Evolutionary conservation across 2,797 vertebrate genomes (phyloP).

Genomic region (Myiotriccus ornatus): DNA sequence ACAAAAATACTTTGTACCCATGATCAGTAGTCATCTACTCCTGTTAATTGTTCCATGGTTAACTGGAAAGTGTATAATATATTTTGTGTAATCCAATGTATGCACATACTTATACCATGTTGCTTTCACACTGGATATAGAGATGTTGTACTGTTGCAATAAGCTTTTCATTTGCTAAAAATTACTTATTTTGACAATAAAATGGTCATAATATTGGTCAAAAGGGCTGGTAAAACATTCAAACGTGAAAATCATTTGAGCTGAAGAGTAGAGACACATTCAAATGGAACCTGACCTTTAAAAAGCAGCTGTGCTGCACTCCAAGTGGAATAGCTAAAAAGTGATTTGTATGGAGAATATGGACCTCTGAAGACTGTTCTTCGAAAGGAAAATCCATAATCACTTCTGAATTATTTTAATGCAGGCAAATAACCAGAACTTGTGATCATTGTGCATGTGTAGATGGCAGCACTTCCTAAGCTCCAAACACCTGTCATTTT

Average conservation of each 20-base stretch:
- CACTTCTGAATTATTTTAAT: not conserved
- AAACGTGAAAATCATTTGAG: not conserved
- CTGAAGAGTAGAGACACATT: not conserved
- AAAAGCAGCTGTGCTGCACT: constrained; percentile 40
- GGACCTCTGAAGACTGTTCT: not conserved
- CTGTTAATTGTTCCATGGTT: constrained; percentile 56
- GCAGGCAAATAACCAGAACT: not conserved
- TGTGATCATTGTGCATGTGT: not conserved
- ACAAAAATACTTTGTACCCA: constrained; percentile 68
- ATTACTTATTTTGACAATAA: constrained; percentile 51
- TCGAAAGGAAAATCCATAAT: not conserved
- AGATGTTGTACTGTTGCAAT: constrained; percentile 56
- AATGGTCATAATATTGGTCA: constrained; percentile 30
- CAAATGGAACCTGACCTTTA: not conserved
- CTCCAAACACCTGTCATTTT: not conserved
- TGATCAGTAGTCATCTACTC: constrained; percentile 39
- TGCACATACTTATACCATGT: constrained; percentile 70
- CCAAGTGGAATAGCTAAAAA: not conserved
- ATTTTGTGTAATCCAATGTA: constrained; percentile 60
- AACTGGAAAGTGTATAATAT: constrained; percentile 64
- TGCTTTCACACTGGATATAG: constrained; percentile 72
- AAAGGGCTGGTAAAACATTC: constrained; percentile 49
- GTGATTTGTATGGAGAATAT: not conserved
- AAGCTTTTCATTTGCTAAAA: constrained; percentile 64
- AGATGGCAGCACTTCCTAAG: not conserved